phyloP scores from a whole-genome alignment of 2,797 vertebrate species.

The Gorsachius magnificus region DNA sequence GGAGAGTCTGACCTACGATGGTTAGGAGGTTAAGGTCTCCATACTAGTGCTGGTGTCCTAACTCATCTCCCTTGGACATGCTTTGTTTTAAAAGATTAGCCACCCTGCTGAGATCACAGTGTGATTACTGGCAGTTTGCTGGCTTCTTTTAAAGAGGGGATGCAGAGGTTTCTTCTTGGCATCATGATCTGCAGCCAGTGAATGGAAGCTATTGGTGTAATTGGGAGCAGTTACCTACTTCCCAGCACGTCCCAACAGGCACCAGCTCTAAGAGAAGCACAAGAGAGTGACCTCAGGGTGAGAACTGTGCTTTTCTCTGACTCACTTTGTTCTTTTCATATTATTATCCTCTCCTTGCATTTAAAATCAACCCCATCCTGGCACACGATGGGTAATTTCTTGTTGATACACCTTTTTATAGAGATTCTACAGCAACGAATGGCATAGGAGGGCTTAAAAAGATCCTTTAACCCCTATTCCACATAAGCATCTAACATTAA shows the following conservation, averaged over 20 bases:
- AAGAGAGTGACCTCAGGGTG: neutral
- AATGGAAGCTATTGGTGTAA: neutral
- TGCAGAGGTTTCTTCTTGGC: neutral
- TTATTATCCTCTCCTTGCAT: neutral
- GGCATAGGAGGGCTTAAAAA: neutral
- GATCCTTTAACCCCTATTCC: neutral
- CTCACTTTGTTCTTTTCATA: neutral
- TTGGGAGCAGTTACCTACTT: neutral
- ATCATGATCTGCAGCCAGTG: neutral
- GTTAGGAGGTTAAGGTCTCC: neutral
- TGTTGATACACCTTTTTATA: neutral
- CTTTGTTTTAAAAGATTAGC: neutral
- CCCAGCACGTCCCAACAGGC: neutral
- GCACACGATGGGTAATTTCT: neutral
- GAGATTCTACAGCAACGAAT: neutral
- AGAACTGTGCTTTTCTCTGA: neutral
- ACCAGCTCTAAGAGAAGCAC: neutral
- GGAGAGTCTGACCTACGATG: rapidly evolving
- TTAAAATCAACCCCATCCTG: neutral
- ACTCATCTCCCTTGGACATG: rapidly evolving
- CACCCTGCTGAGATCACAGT: rapidly evolving
- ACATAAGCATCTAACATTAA: neutral
- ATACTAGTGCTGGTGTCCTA: rapidly evolving
- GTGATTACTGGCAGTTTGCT: neutral
- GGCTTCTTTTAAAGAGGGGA: neutral